Percentiles rank a stretch among this genome's conserved stretches.
These are phyloP conservation scores for Desmodus rotundus DNA, from an alignment of 2,113 vertebrate genomes.

Conservation along the genomic window DNA sequence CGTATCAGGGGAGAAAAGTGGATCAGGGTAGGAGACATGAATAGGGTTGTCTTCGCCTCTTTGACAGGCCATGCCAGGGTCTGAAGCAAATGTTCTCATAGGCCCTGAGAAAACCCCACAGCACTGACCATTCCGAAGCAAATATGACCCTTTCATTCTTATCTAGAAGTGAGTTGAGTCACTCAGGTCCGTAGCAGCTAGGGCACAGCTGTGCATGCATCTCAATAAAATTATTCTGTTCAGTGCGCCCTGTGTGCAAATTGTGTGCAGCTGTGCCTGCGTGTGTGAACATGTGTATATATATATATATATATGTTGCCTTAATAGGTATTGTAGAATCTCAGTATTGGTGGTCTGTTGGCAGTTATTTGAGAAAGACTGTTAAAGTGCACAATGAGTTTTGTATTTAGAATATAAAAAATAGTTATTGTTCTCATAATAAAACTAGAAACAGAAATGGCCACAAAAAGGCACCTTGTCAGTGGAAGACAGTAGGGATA, in stretches of 20 bases:
- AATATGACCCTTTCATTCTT: not conserved
- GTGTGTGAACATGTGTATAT: not conserved
- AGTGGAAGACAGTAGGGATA: accelerated
- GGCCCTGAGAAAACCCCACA: not conserved
- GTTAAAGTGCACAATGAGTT: not conserved
- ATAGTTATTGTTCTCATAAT: not conserved
- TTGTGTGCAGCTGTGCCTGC: accelerated
- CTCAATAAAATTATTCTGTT: accelerated
- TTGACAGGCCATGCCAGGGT: not conserved
- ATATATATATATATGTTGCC: not conserved
- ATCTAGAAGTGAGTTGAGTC: not conserved
- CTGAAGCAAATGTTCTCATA: accelerated
- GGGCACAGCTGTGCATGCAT: not conserved
- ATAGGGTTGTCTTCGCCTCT: not conserved
- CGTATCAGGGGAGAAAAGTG: too few species aligned
- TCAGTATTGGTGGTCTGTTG: too few species aligned
- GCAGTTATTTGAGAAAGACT: not conserved
- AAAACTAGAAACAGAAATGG: not conserved
- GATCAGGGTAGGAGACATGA: not conserved
- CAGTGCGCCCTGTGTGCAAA: not conserved
- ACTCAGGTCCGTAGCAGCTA: not conserved
- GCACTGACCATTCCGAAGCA: not conserved
- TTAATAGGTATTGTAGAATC: not conserved
- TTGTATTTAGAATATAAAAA: not conserved
- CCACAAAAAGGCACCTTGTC: not conserved